Conservation (phyloP, 1,140 invertebrate genomes). For the Euwallacea similis region DNA sequence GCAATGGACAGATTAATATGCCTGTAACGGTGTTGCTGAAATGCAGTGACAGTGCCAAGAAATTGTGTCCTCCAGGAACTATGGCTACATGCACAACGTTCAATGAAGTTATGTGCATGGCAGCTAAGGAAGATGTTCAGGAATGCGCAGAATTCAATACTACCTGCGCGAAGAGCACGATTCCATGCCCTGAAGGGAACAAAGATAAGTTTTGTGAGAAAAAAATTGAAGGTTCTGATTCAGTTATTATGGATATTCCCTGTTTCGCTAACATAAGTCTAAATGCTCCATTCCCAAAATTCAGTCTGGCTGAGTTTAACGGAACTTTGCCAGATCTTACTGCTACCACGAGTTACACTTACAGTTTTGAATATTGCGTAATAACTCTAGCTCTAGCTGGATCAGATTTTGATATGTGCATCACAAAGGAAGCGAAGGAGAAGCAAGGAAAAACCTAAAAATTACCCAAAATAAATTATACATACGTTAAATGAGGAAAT, state of each 20-base stretch:
- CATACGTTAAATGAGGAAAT: no score
- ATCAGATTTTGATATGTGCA: slow-evolving; percentile 36
- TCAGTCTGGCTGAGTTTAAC: slow-evolving; percentile 35
- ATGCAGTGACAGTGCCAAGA: slow-evolving; percentile 34
- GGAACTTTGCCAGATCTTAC: slow-evolving; percentile 32
- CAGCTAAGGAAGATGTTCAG: neutral
- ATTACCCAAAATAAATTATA: neutral
- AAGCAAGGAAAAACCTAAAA: slow-evolving; percentile 23
- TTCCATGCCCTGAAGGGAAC: slow-evolving; percentile 26
- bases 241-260: slow-evolving; percentile 16
- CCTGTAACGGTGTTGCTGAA: slow-evolving; percentile 30
- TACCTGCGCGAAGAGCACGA: slow-evolving; percentile 28
- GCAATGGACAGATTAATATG: slow-evolving; percentile 37
- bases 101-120: slow-evolving; percentile 40
- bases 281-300: slow-evolving; percentile 36
- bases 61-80: slow-evolving; percentile 29
- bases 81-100: slow-evolving; percentile 36
- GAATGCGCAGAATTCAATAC: slow-evolving; percentile 30
- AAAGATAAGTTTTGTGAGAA: slow-evolving; percentile 34
- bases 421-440: slow-evolving; percentile 30
- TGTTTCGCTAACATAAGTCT: slow-evolving; percentile 41
- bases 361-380: slow-evolving; percentile 38
- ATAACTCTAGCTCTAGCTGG: slow-evolving; percentile 37
- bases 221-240: slow-evolving; percentile 33
- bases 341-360: slow-evolving; percentile 35